Conservation (phyloP, 2,113 vertebrate genomes). For the Ondatra zibethicus region DNA sequence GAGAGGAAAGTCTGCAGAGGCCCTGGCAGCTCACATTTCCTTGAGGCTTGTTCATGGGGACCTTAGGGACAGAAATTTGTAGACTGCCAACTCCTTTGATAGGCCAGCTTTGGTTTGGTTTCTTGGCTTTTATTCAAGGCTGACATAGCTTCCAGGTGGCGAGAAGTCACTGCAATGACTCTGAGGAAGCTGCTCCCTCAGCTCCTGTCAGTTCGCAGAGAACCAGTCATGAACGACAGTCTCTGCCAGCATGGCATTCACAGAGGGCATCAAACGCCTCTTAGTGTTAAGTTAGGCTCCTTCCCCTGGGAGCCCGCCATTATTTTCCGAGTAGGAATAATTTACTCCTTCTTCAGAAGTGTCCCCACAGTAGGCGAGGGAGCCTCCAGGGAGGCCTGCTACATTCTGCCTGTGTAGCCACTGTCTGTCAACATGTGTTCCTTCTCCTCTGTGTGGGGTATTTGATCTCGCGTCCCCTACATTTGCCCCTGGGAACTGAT, state of each 20-base stretch:
- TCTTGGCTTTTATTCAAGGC: not conserved
- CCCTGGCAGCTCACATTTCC: not conserved
- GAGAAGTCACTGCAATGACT: not conserved
- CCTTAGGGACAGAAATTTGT: not conserved
- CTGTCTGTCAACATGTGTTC: not conserved
- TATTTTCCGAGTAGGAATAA: not conserved
- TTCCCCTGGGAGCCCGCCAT: not conserved
- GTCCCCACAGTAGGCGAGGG: not conserved
- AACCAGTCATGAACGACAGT: not conserved
- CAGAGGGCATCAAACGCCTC: not conserved
- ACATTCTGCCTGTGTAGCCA: not conserved
- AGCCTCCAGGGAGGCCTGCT: not conserved
- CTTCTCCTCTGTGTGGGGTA: not conserved
- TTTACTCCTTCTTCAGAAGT: not conserved
- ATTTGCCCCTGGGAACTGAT: too few species aligned
- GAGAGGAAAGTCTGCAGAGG: not conserved
- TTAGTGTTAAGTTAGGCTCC: not conserved
- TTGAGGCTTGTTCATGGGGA: not conserved
- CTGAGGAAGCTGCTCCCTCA: not conserved
- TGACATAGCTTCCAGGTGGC: not conserved
- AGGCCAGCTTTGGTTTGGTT: not conserved
- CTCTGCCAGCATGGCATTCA: not conserved
- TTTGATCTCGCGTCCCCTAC: not conserved
- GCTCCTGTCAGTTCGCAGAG: not conserved
- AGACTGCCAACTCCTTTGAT: not conserved